Conservation (phyloP, 2,113 vertebrate species). For the Equus przewalskii region DNA sequence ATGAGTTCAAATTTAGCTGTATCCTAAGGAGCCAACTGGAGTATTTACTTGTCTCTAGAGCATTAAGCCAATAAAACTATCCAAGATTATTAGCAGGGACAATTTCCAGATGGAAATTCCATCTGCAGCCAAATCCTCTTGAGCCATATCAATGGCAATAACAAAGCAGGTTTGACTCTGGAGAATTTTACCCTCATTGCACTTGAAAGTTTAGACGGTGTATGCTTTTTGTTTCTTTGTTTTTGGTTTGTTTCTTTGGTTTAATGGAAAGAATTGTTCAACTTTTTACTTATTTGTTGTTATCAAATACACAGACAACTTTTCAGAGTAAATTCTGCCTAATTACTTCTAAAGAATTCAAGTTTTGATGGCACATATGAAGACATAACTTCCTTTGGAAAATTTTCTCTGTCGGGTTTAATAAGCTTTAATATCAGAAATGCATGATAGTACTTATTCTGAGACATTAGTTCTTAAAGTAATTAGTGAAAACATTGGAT, state of each 20-base stretch:
- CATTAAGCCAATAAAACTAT: conserved; percentile 17
- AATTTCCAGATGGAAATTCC: conserved; percentile 40
- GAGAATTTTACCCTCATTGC: not conserved
- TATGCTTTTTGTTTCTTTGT: not conserved
- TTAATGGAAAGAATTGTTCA: not conserved
- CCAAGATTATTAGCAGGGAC: not conserved
- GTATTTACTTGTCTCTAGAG: conserved; percentile 4
- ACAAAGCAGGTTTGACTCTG: not conserved
- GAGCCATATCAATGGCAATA: not conserved
- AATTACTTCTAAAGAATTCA: not conserved
- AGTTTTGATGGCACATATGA: not conserved
- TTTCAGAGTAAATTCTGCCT: not conserved
- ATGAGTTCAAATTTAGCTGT: conserved; percentile 2
- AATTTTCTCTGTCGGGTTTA: not conserved
- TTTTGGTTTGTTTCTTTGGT: not conserved
- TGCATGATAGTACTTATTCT: not conserved
- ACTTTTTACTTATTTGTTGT: not conserved
- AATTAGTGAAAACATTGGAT: not conserved
- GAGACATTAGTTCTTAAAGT: not conserved
- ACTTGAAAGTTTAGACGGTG: not conserved
- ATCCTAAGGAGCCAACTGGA: conserved; percentile 11
- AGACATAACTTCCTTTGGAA: not conserved
- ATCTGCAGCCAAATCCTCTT: conserved; percentile 13
- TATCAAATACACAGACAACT: not conserved
- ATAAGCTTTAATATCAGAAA: not conserved